phyloP scores from a whole-genome alignment of 2,888 invertebrate species.

The Saturnia japonica region DNA sequence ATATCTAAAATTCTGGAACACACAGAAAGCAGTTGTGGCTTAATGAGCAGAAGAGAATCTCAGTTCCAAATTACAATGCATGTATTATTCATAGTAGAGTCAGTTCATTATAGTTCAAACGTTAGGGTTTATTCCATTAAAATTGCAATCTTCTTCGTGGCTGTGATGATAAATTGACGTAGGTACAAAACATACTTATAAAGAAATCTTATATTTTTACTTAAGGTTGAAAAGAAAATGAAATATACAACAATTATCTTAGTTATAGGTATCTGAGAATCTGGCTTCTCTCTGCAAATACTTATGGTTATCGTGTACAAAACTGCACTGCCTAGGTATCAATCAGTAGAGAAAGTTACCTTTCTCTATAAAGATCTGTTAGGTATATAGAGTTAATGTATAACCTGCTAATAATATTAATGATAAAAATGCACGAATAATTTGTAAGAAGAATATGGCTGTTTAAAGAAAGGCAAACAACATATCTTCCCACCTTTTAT shows the following conservation, averaged over 20 bases:
- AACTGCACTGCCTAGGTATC: slow-evolving; percentile 38
- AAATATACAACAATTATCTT: not conserved
- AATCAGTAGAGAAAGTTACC: slow-evolving; percentile 63
- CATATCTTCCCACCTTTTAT: not conserved
- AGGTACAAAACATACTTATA: not conserved
- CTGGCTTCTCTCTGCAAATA: slow-evolving; percentile 3
- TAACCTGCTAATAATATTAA: not conserved
- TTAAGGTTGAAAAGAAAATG: not conserved
- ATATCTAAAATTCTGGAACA: not conserved
- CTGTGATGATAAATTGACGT: not conserved
- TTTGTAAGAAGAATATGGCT: not conserved
- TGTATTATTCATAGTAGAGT: not conserved
- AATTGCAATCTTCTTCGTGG: not conserved
- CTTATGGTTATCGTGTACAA: slow-evolving; percentile 6
- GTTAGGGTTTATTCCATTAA: not conserved
- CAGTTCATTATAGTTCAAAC: not conserved
- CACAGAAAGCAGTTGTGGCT: not conserved
- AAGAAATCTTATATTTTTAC: not conserved
- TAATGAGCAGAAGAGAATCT: not conserved
- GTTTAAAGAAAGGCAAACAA: not conserved
- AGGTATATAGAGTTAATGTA: slow-evolving; percentile 34
- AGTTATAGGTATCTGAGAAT: not conserved
- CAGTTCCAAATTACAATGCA: not conserved
- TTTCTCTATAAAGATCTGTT: slow-evolving; percentile 58
- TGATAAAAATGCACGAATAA: not conserved